phyloP scores from a whole-genome alignment of 2,888 invertebrate species.

The Netelia virgata region DNA sequence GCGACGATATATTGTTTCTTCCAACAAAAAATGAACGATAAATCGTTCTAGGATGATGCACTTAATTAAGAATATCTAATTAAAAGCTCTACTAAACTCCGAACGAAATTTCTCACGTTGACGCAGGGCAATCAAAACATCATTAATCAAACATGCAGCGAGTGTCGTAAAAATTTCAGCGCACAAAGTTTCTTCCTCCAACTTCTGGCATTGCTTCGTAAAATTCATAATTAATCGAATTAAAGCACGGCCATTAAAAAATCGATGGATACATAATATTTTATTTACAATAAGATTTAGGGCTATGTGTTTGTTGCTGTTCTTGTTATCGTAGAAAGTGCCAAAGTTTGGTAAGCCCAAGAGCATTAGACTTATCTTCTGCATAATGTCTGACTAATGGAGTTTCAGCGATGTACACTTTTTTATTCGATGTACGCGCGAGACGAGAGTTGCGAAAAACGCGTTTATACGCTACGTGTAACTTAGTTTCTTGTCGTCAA shows the following conservation, averaged over 20 bases:
- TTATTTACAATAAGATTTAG: not conserved
- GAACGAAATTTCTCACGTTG: not conserved
- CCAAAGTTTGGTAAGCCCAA: not conserved
- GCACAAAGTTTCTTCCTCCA: not conserved
- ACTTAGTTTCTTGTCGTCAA: conserved; percentile 55
- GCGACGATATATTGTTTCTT: too few species aligned
- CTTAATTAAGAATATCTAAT: not conserved
- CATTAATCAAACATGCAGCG: conserved; percentile 4
- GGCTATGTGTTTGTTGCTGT: not conserved
- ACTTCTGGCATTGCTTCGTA: not conserved
- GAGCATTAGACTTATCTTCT: not conserved
- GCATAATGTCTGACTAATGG: not conserved
- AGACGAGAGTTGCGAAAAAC: conserved; percentile 25
- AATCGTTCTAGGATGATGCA: not conserved
- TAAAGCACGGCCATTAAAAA: not conserved
- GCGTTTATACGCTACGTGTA: conserved; percentile 31
- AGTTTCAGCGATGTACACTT: not conserved
- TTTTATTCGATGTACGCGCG: conserved; percentile 20
- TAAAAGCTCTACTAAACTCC: not conserved
- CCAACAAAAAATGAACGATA: too few species aligned
- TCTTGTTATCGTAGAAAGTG: not conserved
- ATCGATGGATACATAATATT: not conserved
- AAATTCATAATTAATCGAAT: not conserved
- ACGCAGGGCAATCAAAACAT: not conserved
- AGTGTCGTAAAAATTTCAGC: not conserved